Evolutionary conservation across 2,888 invertebrate genomes (phyloP).

Genomic region (Ceramica pisi): DNA sequence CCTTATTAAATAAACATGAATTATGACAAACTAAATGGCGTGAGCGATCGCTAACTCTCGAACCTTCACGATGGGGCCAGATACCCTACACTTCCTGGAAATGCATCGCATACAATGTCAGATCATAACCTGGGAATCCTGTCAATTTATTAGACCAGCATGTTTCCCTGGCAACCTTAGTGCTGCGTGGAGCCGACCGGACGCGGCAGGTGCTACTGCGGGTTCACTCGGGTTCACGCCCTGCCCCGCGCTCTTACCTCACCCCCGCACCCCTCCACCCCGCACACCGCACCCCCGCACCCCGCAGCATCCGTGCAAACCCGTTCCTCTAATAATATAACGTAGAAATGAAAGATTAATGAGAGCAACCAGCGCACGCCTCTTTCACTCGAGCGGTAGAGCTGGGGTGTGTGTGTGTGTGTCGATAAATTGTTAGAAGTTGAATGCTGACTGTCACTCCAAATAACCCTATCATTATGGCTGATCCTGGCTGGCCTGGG

Average conservation of each 20-base stretch:
- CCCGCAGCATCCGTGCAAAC: constrained; percentile 89
- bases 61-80: not conserved
- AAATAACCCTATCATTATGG: too few species aligned
- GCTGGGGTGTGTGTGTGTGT: constrained; percentile 62
- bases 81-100: not conserved
- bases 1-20: not conserved
- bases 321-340: constrained; percentile 91
- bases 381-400: constrained; percentile 85
- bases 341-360: constrained; percentile 91
- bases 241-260: constrained; percentile 67
- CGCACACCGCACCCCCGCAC: constrained; percentile 65
- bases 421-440: constrained; percentile 61
- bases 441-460: not conserved
- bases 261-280: constrained; percentile 43
- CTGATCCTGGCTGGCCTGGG: too few species aligned
- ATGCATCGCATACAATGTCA: not conserved
- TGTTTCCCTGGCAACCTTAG: constrained; percentile 64
- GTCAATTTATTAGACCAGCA: constrained; percentile 59
- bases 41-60: not conserved
- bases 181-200: constrained; percentile 75
- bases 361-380: constrained; percentile 90
- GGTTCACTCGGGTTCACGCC: constrained; percentile 89
- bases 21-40: not conserved
- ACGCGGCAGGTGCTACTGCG: constrained; percentile 90
- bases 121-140: constrained; percentile 55